Evolutionary conservation across 35 echinoderm and acorn worm genomes (phyloP).

Genomic region (Diadema setosum): DNA sequence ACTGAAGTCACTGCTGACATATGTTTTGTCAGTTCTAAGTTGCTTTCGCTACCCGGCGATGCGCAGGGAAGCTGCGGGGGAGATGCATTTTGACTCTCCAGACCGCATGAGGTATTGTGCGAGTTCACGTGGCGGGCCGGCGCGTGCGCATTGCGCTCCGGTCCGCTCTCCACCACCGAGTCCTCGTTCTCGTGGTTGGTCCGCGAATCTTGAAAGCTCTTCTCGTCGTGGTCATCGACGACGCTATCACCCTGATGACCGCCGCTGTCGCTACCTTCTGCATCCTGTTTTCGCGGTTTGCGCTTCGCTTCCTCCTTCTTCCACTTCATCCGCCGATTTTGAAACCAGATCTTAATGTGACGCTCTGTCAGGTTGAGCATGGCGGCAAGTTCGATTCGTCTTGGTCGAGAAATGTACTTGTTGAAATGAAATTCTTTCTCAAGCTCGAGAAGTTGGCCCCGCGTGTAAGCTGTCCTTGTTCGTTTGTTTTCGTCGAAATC

Average conservation of each 20-base stretch:
- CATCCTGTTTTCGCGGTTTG: conserved; percentile 41
- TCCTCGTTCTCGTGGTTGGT: not conserved
- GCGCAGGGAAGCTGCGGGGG: not conserved
- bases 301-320: conserved; percentile 97
- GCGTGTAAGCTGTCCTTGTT: conserved; percentile 92
- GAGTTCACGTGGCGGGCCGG: not conserved
- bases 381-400: conserved; percentile 92
- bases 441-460: conserved; percentile 92
- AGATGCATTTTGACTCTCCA: not conserved
- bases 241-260: not conserved
- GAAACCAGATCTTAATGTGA: conserved; percentile 99
- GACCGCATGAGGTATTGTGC: not conserved
- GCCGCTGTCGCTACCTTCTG: not conserved
- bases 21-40: conserved; percentile 5
- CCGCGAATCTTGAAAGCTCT: not conserved
- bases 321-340: conserved; percentile 97
- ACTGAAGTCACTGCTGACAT: not conserved
- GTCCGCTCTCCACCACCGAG: not conserved
- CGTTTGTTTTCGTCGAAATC: conserved; percentile 99
- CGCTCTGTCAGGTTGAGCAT: conserved; percentile 96
- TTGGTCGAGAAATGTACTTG: conserved; percentile 93
- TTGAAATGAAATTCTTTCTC: conserved; percentile 99
- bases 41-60: not conserved
- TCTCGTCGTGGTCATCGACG: not conserved
- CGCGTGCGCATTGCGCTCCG: not conserved